Evolutionary conservation across 2,797 vertebrate genomes (phyloP), one percentile per base, ranked within the genome.

Genomic region (Squalus acanthias): DNA sequence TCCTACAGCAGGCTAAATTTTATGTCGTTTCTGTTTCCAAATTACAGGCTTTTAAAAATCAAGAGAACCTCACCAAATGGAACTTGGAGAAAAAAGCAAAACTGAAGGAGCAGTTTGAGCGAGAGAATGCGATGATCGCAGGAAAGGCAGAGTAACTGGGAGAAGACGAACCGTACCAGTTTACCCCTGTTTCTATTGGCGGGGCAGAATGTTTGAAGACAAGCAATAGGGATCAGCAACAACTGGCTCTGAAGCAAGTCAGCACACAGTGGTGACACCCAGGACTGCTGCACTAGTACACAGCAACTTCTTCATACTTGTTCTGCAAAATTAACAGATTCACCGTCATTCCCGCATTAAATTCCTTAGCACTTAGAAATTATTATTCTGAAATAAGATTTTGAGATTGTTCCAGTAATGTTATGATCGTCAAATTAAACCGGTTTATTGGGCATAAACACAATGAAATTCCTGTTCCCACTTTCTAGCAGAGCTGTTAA

Each of bases 11-110:
- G 15, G 24, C 63, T 65, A 46, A 46, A 65, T 94, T n/a, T 53
- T 74, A 67, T 39, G 7, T 69, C 12, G 8, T 46, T 72, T 5
- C 50, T 57, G 6, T 76, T 3, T 95, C 26, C 10, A 8, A n/a
- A 33, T 53, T 95, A 7, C 12, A 95, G 94, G 94, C 94, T 74
- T 57, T 76, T 20, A 95, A 57, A 65, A 10, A 53, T 0, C 46
- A 76, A 8, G 69, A 95, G 6, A 74, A 29, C 70, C 94, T 95
- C 15, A 95, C 94, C 50, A 76, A 95, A 5, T 57, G 46, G 67
- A 95, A 95, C 70, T 60, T 95, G 70, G 94, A 95, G 5, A 95
- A 76, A 57, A 95, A 95, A 60, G 94, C 94, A 13, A 76, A 95
- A 17, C 1, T 76, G 70, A 95, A 95, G 33, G 50, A 76, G 26